Conservation (phyloP, 2,888 invertebrate species). For the Diplolepis rosae region DNA sequence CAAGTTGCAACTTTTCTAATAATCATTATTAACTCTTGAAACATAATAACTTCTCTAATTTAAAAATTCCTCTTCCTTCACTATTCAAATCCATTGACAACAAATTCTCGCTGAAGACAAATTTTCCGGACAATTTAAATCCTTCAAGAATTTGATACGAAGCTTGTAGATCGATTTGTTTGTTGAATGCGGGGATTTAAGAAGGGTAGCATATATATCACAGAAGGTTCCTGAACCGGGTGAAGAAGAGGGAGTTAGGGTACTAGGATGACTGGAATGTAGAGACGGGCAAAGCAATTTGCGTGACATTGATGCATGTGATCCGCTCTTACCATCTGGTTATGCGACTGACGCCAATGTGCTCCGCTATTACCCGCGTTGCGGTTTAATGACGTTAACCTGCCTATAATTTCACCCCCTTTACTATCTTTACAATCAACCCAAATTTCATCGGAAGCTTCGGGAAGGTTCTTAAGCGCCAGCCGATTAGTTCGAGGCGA, state of each 20-base stretch:
- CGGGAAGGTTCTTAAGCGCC: conserved; percentile 14
- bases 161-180: conserved; percentile 18
- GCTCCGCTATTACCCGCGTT: conserved; percentile 54
- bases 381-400: conserved; percentile 56
- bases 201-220: conserved; percentile 13
- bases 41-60: neutral
- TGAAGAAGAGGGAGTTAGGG: conserved; percentile 13
- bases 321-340: conserved; percentile 54
- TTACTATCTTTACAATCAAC: neutral
- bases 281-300: conserved; percentile 50
- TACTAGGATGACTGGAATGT: conserved; percentile 22
- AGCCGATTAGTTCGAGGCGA: conserved; percentile 34
- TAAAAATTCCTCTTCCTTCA: neutral
- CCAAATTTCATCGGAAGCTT: neutral
- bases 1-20: neutral
- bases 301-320: conserved; percentile 54
- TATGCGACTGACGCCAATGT: conserved; percentile 46
- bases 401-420: neutral
- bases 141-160: neutral
- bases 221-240: neutral
- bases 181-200: neutral
- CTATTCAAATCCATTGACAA: neutral
- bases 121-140: neutral
- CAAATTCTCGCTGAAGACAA: neutral
- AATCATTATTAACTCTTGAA: neutral